Conservation (phyloP, 1,140 invertebrate species). For the Acyrthosiphon pisum region DNA sequence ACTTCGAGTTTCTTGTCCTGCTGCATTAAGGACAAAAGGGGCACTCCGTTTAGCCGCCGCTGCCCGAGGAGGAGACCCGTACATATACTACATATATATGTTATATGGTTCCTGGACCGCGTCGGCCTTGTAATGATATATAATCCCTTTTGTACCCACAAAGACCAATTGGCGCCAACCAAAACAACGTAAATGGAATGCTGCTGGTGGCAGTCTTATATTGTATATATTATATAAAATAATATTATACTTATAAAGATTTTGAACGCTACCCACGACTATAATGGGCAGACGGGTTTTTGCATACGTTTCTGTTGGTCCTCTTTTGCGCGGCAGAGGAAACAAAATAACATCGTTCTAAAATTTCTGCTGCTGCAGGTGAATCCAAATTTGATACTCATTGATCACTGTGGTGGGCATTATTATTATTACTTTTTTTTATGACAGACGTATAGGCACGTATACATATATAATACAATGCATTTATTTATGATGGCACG, state of each 20-base stretch:
- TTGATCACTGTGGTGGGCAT: neutral
- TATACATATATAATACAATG: neutral
- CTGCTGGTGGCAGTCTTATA: slow-evolving; percentile 11
- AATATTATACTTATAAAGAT: neutral
- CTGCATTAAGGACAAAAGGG: slow-evolving; percentile 29
- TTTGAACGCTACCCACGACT: neutral
- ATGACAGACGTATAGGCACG: neutral
- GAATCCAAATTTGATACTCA: neutral
- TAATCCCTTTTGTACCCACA: slow-evolving; percentile 50
- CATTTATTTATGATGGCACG: neutral
- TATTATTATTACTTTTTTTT: neutral
- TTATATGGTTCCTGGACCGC: slow-evolving; percentile 42
- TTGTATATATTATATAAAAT: neutral
- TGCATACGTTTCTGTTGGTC: neutral
- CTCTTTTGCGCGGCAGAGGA: neutral
- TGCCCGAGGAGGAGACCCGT: neutral
- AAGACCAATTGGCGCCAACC: slow-evolving; percentile 56
- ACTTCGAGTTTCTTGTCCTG: slow-evolving; percentile 13
- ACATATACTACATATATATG: no score
- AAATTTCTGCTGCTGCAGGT: neutral
- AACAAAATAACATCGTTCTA: neutral
- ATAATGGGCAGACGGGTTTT: neutral
- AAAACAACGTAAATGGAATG: slow-evolving; percentile 51
- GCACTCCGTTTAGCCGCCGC: neutral
- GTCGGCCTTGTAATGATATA: slow-evolving; percentile 48